A percentile compares a stretch with the other conserved stretches of the same genome.
phyloP scores from a whole-genome alignment of 1,140 invertebrate species.

The Hyposmocoma kahamanoa region DNA sequence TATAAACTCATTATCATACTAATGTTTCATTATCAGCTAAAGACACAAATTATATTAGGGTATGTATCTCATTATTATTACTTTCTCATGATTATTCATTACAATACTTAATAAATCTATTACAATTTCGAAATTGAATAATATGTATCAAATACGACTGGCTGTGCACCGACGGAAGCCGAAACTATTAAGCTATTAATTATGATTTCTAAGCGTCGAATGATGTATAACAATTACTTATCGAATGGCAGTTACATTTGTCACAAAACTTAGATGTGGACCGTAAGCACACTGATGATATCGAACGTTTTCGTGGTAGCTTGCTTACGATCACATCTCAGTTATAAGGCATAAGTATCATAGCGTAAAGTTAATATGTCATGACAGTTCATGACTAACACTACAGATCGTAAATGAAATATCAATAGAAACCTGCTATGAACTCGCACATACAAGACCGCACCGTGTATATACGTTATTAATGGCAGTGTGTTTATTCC shows the following conservation, averaged over 20 bases:
- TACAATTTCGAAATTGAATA: constrained; percentile 70
- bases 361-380: constrained; percentile 34
- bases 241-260: constrained; percentile 70
- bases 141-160: constrained; percentile 67
- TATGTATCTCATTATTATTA: constrained; percentile 66
- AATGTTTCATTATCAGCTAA: constrained; percentile 66
- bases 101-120: constrained; percentile 67
- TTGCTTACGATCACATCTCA: constrained; percentile 35
- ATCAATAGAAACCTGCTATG: constrained; percentile 22
- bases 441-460: constrained; percentile 40
- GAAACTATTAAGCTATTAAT: constrained; percentile 66
- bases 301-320: neutral
- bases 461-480: constrained; percentile 50
- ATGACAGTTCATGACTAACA: constrained; percentile 11
- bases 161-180: constrained; percentile 64
- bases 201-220: constrained; percentile 57
- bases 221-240: constrained; percentile 68
- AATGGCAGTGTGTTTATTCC: constrained; percentile 68
- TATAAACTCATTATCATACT: constrained; percentile 64
- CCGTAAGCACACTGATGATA: constrained; percentile 16
- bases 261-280: constrained; percentile 45
- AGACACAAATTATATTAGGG: constrained; percentile 71
- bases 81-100: constrained; percentile 57
- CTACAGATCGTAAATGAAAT: constrained; percentile 12
- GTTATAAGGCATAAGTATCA: constrained; percentile 60